Evolutionary conservation across 2,888 invertebrate species (phyloP).

Genomic region (Perithous albicinctus): DNA sequence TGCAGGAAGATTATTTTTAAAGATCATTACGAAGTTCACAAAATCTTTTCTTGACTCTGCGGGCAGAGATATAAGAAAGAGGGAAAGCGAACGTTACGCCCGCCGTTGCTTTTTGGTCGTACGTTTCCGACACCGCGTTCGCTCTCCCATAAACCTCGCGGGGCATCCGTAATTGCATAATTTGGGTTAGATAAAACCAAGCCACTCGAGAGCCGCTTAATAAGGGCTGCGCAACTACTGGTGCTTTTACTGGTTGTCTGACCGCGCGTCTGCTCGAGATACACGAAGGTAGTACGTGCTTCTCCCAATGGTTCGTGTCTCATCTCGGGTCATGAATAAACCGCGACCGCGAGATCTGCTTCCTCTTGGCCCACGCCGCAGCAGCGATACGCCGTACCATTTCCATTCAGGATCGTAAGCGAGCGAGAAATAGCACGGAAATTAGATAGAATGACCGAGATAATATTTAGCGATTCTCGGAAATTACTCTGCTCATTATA

Average conservation of each 20-base stretch:
- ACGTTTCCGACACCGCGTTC: slow-evolving; percentile 12
- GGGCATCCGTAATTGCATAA: slow-evolving; percentile 61
- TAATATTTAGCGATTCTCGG: slow-evolving; percentile 12
- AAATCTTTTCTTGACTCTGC: slow-evolving; percentile 1
- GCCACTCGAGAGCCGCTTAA: slow-evolving; percentile 35
- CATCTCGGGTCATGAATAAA: slow-evolving; percentile 53
- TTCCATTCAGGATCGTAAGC: slow-evolving; percentile 22
- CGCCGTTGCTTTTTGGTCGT: neutral
- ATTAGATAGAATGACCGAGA: slow-evolving; percentile 23
- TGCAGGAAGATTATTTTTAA: slow-evolving; percentile 11
- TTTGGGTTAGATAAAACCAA: slow-evolving; percentile 56
- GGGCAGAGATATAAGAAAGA: neutral
- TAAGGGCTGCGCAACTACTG: slow-evolving; percentile 24
- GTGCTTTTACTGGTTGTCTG: slow-evolving; percentile 30
- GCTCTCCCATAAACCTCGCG: slow-evolving; percentile 33
- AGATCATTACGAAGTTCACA: neutral
- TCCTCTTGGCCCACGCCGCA: slow-evolving; percentile 17
- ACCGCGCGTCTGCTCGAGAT: slow-evolving; percentile 35
- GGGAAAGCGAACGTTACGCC: neutral
- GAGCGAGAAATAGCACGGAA: slow-evolving; percentile 9
- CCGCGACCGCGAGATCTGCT: slow-evolving; percentile 32
- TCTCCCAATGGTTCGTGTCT: slow-evolving; percentile 49
- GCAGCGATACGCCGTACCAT: slow-evolving; percentile 17
- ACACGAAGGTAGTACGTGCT: slow-evolving; percentile 33
- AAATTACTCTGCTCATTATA: slow-evolving; percentile 13